A percentile compares a stretch with the other conserved stretches of the same genome.
phyloP scores from a whole-genome alignment of 2,888 invertebrate genomes.

The Oligia strigilis region DNA sequence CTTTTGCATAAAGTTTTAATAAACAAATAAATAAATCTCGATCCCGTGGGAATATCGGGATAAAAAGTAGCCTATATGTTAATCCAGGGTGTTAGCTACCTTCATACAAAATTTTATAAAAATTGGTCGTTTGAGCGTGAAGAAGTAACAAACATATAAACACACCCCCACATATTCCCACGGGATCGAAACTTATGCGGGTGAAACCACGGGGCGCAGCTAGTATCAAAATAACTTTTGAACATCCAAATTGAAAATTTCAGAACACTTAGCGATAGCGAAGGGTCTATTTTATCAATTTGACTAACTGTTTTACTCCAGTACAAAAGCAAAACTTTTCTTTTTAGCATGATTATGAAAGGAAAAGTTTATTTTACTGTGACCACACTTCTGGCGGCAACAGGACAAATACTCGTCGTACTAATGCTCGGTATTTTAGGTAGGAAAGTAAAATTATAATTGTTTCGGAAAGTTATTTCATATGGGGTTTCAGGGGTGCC shows the following conservation, averaged over 20 bases:
- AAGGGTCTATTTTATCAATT: constrained; percentile 39
- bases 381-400: constrained; percentile 68
- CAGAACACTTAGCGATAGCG: neutral
- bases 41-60: no score
- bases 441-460: constrained; percentile 64
- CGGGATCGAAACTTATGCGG: no score
- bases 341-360: constrained; percentile 60
- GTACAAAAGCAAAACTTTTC: constrained; percentile 40
- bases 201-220: no score
- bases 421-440: constrained; percentile 58
- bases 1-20: no score
- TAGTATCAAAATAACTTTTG: neutral
- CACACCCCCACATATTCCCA: no score
- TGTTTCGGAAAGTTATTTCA: constrained; percentile 67
- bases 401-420: constrained; percentile 63
- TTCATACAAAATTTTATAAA: no score
- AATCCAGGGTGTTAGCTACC: no score
- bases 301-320: constrained; percentile 19
- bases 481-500: constrained; percentile 35
- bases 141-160: no score
- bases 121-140: no score
- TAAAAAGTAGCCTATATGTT: no score
- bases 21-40: no score
- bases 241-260: neutral
- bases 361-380: constrained; percentile 71